phyloP scores from a whole-genome alignment of 2,797 vertebrate genomes.

The Crypturellus tataupa region DNA sequence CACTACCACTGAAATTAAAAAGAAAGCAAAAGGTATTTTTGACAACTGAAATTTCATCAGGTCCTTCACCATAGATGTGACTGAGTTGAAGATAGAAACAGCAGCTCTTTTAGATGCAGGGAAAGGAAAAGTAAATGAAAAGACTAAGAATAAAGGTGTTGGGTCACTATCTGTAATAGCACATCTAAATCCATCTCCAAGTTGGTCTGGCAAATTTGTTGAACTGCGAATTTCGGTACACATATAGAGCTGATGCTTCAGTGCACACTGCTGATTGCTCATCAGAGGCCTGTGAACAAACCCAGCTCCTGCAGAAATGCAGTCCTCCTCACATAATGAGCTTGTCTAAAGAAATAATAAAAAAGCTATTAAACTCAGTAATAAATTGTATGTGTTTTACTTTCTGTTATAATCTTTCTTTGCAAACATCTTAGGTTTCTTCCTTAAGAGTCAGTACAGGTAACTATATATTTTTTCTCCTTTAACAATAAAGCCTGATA shows the following conservation, averaged over 20 bases:
- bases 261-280: slow-evolving; percentile 72
- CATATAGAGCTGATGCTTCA: slow-evolving; percentile 67
- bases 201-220: slow-evolving; percentile 65
- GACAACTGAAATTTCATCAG: slow-evolving; percentile 54
- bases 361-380: slow-evolving; percentile 54
- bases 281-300: slow-evolving; percentile 57
- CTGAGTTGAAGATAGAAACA: neutral
- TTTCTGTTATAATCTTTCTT: slow-evolving; percentile 42
- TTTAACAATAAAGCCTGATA: neutral
- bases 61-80: slow-evolving; percentile 27
- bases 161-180: slow-evolving; percentile 74
- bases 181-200: slow-evolving; percentile 68
- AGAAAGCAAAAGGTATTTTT: slow-evolving; percentile 26
- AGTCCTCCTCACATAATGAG: slow-evolving; percentile 60
- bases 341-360: slow-evolving; percentile 63
- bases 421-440: neutral
- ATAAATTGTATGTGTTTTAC: slow-evolving; percentile 47
- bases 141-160: slow-evolving; percentile 57
- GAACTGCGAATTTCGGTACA: slow-evolving; percentile 74
- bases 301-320: slow-evolving; percentile 58
- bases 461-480: neutral
- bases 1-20: slow-evolving; percentile 43
- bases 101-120: slow-evolving; percentile 26
- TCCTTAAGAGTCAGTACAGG: neutral
- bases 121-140: slow-evolving; percentile 59